phyloP scores from a whole-genome alignment of 2,888 invertebrate genomes.

The Piscicola geometra region DNA sequence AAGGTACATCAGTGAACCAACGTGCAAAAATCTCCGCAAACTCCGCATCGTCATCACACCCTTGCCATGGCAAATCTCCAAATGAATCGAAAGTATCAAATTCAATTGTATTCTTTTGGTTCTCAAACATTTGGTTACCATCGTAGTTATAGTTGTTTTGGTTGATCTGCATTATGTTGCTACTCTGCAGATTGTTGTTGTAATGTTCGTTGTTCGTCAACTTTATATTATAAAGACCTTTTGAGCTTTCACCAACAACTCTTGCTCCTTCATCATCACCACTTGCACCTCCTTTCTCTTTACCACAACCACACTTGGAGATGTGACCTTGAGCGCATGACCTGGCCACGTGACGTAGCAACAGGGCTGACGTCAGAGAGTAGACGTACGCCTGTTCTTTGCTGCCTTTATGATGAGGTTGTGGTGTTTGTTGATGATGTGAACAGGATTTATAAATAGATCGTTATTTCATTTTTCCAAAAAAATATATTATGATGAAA shows the following conservation, averaged over 20 bases:
- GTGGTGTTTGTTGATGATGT: too few relatives aligned
- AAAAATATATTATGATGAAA: neutral
- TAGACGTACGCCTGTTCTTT: constrained; percentile 80
- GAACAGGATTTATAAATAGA: too few relatives aligned
- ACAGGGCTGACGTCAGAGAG: constrained; percentile 73
- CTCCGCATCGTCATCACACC: constrained; percentile 33
- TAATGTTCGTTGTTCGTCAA: too few relatives aligned
- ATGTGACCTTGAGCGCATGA: constrained; percentile 73
- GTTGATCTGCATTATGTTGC: too few relatives aligned
- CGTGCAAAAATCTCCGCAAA: constrained; percentile 33
- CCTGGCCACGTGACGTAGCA: constrained; percentile 71
- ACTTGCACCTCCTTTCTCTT: neutral
- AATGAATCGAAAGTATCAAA: neutral
- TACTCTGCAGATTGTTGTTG: too few relatives aligned
- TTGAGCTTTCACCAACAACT: too few relatives aligned
- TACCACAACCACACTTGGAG: constrained; percentile 71
- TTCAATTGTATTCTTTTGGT: neutral
- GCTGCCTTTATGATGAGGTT: constrained; percentile 63
- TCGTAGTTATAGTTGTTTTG: neutral
- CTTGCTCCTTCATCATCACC: too few relatives aligned
- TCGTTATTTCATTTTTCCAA: neutral
- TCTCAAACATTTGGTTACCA: neutral
- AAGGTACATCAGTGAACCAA: constrained; percentile 36
- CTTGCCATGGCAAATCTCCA: constrained; percentile 35
- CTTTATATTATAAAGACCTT: neutral